These are phyloP conservation scores for Lutjanus campechanus DNA, from an alignment of 2,797 vertebrate species.

Conservation along the genomic window DNA sequence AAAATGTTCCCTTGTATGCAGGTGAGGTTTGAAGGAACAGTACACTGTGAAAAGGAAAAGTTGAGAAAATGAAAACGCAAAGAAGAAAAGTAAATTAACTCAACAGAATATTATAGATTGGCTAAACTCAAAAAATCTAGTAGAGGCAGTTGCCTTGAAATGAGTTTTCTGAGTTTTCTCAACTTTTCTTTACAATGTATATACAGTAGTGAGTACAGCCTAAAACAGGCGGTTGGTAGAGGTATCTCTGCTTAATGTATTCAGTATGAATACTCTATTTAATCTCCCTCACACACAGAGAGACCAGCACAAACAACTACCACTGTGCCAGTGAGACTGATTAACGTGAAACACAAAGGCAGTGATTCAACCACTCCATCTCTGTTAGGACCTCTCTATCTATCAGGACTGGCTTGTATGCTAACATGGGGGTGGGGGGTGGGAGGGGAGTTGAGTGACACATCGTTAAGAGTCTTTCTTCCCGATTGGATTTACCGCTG, in stretches of 20 bases:
- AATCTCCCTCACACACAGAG: constrained; percentile 6
- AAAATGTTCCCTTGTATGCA: not conserved
- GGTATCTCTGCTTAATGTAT: constrained; percentile 26
- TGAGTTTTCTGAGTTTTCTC: too few species aligned
- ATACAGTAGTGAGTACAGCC: constrained; percentile 2
- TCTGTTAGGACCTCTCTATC: constrained; percentile 69
- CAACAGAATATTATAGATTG: too few species aligned
- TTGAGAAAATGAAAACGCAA: too few species aligned
- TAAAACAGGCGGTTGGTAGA: not conserved
- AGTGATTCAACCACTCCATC: constrained; percentile 70
- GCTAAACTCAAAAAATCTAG: too few species aligned
- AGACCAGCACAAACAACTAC: constrained; percentile 29
- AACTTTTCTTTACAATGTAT: too few species aligned
- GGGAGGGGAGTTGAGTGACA: constrained; percentile 50
- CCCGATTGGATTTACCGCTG: constrained; percentile 70
- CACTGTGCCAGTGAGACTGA: constrained; percentile 51
- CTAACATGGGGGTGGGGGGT: constrained; percentile 54
- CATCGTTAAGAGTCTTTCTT: constrained; percentile 70
- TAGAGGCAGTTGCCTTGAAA: too few species aligned
- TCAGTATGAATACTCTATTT: constrained; percentile 35
- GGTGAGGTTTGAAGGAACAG: not conserved
- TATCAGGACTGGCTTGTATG: constrained; percentile 67
- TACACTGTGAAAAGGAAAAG: too few species aligned
- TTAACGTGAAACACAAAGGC: constrained; percentile 72
- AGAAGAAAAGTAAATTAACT: too few species aligned